Evolutionary conservation across 2,888 invertebrate genomes (phyloP), one percentile per base, ranked within the genome.

Genomic region (Thelaira solivaga): DNA sequence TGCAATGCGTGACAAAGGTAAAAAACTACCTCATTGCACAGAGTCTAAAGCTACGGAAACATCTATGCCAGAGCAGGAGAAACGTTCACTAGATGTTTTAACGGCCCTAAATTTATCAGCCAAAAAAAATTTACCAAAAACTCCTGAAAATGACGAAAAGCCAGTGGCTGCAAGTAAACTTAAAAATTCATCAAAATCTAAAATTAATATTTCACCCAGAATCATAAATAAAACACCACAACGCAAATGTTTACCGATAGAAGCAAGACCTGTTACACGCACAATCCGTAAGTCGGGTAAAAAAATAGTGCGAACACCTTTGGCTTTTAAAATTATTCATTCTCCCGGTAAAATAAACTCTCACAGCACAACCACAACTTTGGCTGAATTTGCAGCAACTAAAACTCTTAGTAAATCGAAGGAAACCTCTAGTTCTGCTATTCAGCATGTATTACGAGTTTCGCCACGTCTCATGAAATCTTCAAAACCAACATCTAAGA

Each of bases 61-160:
- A 47, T 55, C 80, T 2, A 36, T 55, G 10, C 51, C 41, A 20
- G 13, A 36, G 20, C 76, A 81, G 36, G 57, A 82, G 49, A 72
- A 73, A 45, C 59, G 83, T 18, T 82, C 84, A 55, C 83, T 86
- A 0, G 88, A 88, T 20, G 83, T 88, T 26, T 80, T 88, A 0
- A 82, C 84, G 0, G 89, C 88, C 0, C 73, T 88, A 0, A 85
- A 88, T 81, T 79, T 88, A 1, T 89, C 89, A 0, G 86, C 84
- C 18, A 88, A 84, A 41, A 88, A 88, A 53, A 82, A 81, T 34
- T 47, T 73, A 8, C 67, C 79, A 5, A 65, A 43, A 55, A 55
- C 72, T 4, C 47, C 59, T 1, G 73, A 65, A 80, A 77, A 51
- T 59, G 11, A 4, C 16, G 11, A 55, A 57, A 65, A 20, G 24